Percentiles rank a stretch among this genome's conserved stretches.
These are phyloP conservation scores for Synaphobranchus kaupii DNA, from an alignment of 2,797 vertebrate species.

Conservation along the genomic window DNA sequence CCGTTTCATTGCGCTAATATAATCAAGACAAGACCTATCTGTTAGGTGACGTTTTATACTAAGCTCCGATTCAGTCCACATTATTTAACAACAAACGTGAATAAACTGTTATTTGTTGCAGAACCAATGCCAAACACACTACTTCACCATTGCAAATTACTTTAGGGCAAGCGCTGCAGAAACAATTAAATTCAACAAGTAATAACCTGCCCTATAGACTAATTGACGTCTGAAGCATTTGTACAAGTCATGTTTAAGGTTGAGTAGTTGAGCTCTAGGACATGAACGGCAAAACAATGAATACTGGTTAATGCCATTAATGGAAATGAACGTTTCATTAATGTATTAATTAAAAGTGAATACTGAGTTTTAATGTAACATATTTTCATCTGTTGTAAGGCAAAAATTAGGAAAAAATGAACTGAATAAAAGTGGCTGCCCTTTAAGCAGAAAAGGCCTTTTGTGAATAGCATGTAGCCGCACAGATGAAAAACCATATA, in stretches of 20 bases:
- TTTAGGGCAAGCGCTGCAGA: background rate
- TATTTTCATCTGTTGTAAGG: background rate
- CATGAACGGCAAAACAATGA: background rate
- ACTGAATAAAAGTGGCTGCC: background rate
- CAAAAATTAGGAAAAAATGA: background rate
- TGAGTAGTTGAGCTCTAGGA: background rate
- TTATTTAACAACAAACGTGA: background rate
- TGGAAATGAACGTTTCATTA: background rate
- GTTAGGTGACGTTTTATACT: background rate
- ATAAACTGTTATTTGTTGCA: background rate
- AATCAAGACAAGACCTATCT: background rate
- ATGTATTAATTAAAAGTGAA: background rate
- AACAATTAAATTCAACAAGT: background rate
- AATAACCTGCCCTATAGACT: background rate
- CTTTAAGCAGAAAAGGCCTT: background rate
- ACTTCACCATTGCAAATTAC: background rate
- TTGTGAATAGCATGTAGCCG: background rate
- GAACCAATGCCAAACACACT: background rate
- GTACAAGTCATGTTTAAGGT: background rate
- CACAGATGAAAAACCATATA: background rate
- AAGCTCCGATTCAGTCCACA: background rate
- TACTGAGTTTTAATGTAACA: background rate
- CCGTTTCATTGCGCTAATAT: background rate
- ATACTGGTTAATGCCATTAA: background rate
- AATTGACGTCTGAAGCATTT: constrained; percentile 1